Evolutionary conservation across 2,888 invertebrate genomes (phyloP), one percentile per base, ranked within the genome.

Genomic region (Schrankia costaestrigalis): DNA sequence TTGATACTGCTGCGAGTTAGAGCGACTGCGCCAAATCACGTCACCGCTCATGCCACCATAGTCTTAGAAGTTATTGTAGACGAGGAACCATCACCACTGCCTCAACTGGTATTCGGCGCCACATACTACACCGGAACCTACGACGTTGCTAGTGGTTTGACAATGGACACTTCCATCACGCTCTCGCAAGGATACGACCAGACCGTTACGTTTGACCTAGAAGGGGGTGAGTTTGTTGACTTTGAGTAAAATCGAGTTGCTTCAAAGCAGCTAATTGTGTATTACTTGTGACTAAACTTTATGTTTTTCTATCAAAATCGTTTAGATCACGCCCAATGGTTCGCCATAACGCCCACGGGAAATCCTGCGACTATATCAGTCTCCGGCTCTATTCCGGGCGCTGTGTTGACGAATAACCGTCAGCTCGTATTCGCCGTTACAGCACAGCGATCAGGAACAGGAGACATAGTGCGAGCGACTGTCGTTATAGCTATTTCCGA

Each of bases 111-210:
- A 0, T 63, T 65, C 24, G 37, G 28, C 19, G 10, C 31, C 10
- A 28, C 56, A 2, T 67, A 49, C 34, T 71, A 69, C 38, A 54
- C 55, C 2, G 71, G 69, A 6, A 31, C 42, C 7, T 69, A 58
- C 30, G 42, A 46, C 5, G 49, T 37, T 26, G 14, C 18, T 3
- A 41, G 5, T 6, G 57, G 58, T 2, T 46, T 71, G 4, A 10
- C 11, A 1, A 56, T 69, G 14, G 31, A 45, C 0, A 41, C 48
- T 6, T 35, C 43, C 3, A 63, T 70, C 21, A 41, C 45, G 0
- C 35, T 71, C 3, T 15, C 38, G 2, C 12, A 49, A 21, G 71
- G 66, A 5, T 62, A 54, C 28, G 58, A 64, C 15, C 38, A 41
- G 1, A 39, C 21, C 7, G 59, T 70, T 1, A 17, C 27, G 11